Base-by-base conservation (phyloP, 2,797 vertebrate genomes). In the Sebastes matsubarae region DNA sequence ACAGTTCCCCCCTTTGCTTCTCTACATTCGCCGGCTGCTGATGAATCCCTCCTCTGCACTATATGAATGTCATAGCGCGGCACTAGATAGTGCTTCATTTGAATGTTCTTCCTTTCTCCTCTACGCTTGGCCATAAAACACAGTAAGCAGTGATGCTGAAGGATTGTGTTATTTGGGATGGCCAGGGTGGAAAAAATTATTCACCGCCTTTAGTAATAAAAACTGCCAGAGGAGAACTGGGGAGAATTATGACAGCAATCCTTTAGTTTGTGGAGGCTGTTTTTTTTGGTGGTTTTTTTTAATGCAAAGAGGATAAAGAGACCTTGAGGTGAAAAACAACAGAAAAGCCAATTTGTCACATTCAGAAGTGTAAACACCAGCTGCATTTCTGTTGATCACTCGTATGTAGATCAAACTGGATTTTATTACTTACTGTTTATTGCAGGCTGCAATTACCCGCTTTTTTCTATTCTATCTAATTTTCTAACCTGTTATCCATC, bases 161-260 rank as follows among this genome's bases (percentile, higher is more conserved):
- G 88, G 82, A 92, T 91, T 83, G 87, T 91, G 82, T 89, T 93
- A 90, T 90, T 93, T 82, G 87, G 83, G 89, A 87, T 87, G 88
- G 87, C 83, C 90, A 75, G 83, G 66, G 82, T 89, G 83, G 79
- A 88, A 82, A 68, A 88, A 87, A 91, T 91, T 92, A 94, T 92
- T 94, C 90, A 92, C 81, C 55, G 85, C 85, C 86, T 89, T 87
- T 60, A 85, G 90, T 90, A 88, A 92, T 93, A 93, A 91, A 93
- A 95, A 92, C 89, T 86, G 91, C 88, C 87, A 63, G 88, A 92
- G 89, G 91, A 93, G 87, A 91, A 88, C 90, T 81, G 85, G 29
- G 50, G 75, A 93, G 91, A 94, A 88, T 93, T 91, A 94, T 93
- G 92, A 89, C 87, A 77, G 86, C 88, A 92, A 93, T 93, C 87